Conservation (phyloP, 1,140 invertebrate genomes). For the Whitmania pigra region DNA sequence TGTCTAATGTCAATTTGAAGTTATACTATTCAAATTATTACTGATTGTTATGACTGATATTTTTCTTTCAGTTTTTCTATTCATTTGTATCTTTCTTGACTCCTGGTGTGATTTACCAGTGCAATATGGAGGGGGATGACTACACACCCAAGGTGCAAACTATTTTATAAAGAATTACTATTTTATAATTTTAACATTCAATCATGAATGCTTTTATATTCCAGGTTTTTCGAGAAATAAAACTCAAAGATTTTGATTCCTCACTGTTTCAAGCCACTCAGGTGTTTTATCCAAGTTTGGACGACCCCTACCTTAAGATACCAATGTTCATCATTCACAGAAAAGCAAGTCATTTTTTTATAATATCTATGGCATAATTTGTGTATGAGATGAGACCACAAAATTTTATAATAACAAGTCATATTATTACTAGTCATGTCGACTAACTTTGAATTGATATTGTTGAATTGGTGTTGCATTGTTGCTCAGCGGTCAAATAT, state of each 20-base stretch:
- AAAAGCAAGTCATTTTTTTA: constrained; percentile 48
- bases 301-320: constrained; percentile 66
- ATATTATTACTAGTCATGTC: too few relatives aligned
- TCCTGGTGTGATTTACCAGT: constrained; percentile 75
- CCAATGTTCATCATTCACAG: constrained; percentile 91
- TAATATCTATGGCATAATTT: too few relatives aligned
- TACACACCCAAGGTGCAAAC: background rate
- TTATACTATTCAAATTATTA: too few relatives aligned
- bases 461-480: too few relatives aligned
- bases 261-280: constrained; percentile 70
- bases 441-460: too few relatives aligned
- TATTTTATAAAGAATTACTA: background rate
- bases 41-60: background rate
- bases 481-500: too few relatives aligned
- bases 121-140: constrained; percentile 52
- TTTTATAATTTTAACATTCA: background rate
- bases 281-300: constrained; percentile 85
- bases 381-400: too few relatives aligned
- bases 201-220: background rate
- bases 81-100: constrained; percentile 83
- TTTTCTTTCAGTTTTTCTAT: constrained; percentile 55
- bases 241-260: constrained; percentile 69
- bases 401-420: too few relatives aligned
- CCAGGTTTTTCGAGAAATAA: constrained; percentile 68
- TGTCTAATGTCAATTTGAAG: too few relatives aligned